phyloP scores from a whole-genome alignment of 2,888 invertebrate species.

The Peribatodes rhomboidaria region DNA sequence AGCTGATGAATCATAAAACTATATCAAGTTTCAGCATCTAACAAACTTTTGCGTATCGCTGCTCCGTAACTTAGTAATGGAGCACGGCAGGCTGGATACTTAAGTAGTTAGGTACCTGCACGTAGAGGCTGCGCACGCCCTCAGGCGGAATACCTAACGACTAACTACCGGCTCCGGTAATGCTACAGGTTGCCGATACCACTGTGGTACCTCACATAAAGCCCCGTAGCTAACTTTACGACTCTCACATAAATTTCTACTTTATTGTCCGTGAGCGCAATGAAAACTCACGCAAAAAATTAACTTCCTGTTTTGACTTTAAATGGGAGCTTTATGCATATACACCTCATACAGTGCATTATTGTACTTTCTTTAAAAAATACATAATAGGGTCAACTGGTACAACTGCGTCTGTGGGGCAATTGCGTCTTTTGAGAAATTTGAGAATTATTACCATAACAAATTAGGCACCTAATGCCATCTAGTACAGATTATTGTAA shows the following conservation, averaged over 20 bases:
- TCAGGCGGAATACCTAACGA: conserved; percentile 50
- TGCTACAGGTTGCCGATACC: conserved; percentile 66
- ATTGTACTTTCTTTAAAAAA: no score
- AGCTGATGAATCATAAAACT: neutral
- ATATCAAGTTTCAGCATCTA: conserved; percentile 21
- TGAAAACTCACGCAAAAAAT: conserved; percentile 51
- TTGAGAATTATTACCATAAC: no score
- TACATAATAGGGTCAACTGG: no score
- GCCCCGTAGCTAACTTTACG: conserved; percentile 56
- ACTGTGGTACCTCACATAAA: conserved; percentile 48
- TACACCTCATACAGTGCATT: neutral
- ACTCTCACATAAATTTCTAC: conserved; percentile 59
- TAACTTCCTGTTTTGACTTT: conserved; percentile 41
- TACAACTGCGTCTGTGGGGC: no score
- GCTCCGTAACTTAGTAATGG: conserved; percentile 62
- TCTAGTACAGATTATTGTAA: no score
- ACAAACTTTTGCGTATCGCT: conserved; percentile 51
- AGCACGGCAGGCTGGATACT: conserved; percentile 45
- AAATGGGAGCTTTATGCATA: conserved; percentile 17
- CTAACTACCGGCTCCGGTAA: conserved; percentile 51
- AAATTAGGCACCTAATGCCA: no score
- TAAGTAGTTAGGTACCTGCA: conserved; percentile 63
- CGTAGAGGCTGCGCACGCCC: conserved; percentile 57
- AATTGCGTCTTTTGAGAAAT: no score
- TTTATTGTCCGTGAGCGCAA: conserved; percentile 57